phyloP scores from a whole-genome alignment of 2,888 invertebrate species.

The Epinotia nisella region DNA sequence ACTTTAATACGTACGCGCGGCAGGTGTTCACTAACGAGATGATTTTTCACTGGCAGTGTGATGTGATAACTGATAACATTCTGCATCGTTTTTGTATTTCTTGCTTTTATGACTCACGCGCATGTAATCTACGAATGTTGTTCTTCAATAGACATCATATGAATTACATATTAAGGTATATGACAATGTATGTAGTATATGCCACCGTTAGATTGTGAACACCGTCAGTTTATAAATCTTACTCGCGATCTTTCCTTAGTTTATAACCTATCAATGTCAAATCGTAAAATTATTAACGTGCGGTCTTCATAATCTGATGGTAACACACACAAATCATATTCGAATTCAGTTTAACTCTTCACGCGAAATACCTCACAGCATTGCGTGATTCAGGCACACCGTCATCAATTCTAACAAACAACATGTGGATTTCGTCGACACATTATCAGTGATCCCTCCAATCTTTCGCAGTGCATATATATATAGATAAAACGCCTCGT shows the following conservation, averaged over 20 bases:
- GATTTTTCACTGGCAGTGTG: neutral
- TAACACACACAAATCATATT: neutral
- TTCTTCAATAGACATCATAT: neutral
- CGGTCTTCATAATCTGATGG: no score
- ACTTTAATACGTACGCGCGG: neutral
- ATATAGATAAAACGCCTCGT: no score
- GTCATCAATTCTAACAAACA: slow-evolving; percentile 12
- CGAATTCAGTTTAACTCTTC: neutral
- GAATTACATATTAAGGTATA: neutral
- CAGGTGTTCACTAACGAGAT: neutral
- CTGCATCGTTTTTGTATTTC: neutral
- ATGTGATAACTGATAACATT: neutral
- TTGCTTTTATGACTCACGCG: slow-evolving; percentile 1
- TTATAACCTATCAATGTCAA: no score
- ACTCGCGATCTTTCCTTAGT: no score
- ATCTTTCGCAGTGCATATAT: slow-evolving; percentile 14
- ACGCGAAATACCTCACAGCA: slow-evolving; percentile 13
- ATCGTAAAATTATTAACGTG: no score
- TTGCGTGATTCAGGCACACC: slow-evolving; percentile 28
- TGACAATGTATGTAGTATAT: no score
- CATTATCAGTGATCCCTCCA: neutral
- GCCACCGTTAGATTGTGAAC: no score
- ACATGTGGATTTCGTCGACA: slow-evolving; percentile 14
- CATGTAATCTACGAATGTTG: neutral
- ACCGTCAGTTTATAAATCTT: no score